A percentile compares a stretch with the other conserved stretches of the same genome.
phyloP scores from a whole-genome alignment of 2,888 invertebrate genomes.

The Rhamphomyia laevipes region DNA sequence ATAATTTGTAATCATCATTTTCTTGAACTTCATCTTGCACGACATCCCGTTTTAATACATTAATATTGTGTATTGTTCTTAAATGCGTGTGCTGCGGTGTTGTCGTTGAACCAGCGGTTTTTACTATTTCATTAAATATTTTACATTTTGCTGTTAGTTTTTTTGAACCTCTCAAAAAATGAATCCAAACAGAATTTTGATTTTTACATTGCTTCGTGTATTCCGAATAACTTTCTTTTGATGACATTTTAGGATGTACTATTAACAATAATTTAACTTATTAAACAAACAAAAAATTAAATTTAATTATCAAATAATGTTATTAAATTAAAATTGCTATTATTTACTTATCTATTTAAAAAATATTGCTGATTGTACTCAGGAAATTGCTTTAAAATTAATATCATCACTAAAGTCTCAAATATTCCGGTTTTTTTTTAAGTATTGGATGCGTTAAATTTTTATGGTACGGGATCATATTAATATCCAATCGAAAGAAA shows the following conservation, averaged over 20 bases:
- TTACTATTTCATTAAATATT: conserved; percentile 4
- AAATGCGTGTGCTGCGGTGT: conserved; percentile 3
- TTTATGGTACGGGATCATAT: no score
- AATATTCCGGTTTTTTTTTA: no score
- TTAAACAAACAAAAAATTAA: background rate
- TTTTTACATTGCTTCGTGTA: conserved; percentile 1
- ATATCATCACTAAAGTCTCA: no score
- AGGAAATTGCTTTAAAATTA: no score
- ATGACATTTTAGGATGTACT: conserved; percentile 2
- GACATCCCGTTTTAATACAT: conserved; percentile 1
- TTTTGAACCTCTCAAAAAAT: conserved; percentile 5
- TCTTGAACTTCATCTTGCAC: background rate
- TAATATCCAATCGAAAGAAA: no score
- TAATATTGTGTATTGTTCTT: conserved; percentile 4
- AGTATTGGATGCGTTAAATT: no score
- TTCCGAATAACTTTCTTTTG: conserved; percentile 1
- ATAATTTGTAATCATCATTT: conserved; percentile 4
- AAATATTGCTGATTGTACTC: background rate
- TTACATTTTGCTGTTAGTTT: conserved; percentile 3
- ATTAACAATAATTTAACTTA: background rate
- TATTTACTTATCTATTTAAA: background rate
- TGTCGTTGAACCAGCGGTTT: conserved; percentile 4
- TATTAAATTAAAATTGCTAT: conserved; percentile 1
- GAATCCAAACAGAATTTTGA: conserved; percentile 4
- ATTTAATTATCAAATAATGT: background rate